phyloP scores from a whole-genome alignment of 2,797 vertebrate genomes.

The Knipowitschia caucasica region DNA sequence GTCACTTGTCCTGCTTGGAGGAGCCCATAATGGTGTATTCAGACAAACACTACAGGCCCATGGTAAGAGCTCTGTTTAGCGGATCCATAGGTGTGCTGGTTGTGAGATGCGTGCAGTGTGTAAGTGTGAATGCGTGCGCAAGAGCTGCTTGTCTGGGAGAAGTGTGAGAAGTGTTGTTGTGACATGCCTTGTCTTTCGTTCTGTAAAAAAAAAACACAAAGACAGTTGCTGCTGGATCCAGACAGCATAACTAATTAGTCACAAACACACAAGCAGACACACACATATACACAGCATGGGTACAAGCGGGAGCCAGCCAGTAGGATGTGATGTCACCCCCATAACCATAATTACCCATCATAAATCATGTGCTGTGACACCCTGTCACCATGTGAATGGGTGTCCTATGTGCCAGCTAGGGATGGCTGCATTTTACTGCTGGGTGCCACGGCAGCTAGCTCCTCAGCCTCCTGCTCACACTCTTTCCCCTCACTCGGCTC shows the following conservation, averaged over 20 bases:
- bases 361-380: conserved; percentile 74
- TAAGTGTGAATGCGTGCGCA: conserved; percentile 16
- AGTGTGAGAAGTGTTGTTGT: conserved; percentile 64
- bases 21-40: conserved; percentile 3
- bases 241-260: conserved; percentile 81
- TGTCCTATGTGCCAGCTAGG: conserved; percentile 68
- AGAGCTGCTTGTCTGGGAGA: conserved; percentile 49
- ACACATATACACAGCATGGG: conserved; percentile 37
- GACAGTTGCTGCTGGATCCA: conserved; percentile 70
- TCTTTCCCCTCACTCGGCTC: conserved; percentile 29
- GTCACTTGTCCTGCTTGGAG: background rate
- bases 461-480: conserved; percentile 14
- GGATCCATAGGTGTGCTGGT: conserved; percentile 24
- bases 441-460: conserved; percentile 38
- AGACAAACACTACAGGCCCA: conserved; percentile 22
- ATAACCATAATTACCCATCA: conserved; percentile 75
- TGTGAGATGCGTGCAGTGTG: conserved; percentile 12
- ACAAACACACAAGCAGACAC: conserved; percentile 46
- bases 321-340: conserved; percentile 75
- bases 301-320: conserved; percentile 51
- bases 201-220: conserved; percentile 72
- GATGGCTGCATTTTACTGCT: conserved; percentile 66
- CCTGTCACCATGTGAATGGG: conserved; percentile 65
- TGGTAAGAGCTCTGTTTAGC: conserved; percentile 20
- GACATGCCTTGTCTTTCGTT: conserved; percentile 70